Conservation (phyloP, 1,140 invertebrate species). For the Argopecten irradians region DNA sequence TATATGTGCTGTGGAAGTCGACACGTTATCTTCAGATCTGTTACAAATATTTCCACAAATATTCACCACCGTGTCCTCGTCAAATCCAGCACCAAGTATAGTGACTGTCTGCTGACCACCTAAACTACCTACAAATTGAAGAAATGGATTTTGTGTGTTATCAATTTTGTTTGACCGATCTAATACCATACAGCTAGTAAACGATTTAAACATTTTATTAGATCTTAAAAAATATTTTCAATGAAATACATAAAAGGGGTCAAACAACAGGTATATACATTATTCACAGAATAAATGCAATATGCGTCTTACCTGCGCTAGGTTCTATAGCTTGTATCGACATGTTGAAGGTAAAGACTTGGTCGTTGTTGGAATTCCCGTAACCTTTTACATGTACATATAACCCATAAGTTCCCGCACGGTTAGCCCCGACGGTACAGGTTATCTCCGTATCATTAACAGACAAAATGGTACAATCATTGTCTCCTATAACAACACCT, state of each 20-base stretch:
- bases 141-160: neutral
- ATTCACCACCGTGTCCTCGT: slow-evolving; percentile 48
- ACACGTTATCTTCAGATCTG: slow-evolving; percentile 14
- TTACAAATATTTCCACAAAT: slow-evolving; percentile 60
- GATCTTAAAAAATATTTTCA: too few species aligned
- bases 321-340: slow-evolving; percentile 49
- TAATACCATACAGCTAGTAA: too few species aligned
- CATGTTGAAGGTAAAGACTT: slow-evolving; percentile 59
- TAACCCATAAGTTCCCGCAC: slow-evolving; percentile 51
- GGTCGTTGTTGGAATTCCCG: slow-evolving; percentile 53
- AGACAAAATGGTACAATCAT: slow-evolving; percentile 47
- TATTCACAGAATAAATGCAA: too few species aligned
- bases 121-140: slow-evolving; percentile 55
- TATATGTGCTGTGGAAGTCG: slow-evolving; percentile 46
- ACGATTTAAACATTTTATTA: too few species aligned
- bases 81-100: slow-evolving; percentile 67
- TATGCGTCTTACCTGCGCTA: slow-evolving; percentile 53
- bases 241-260: too few species aligned
- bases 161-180: too few species aligned
- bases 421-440: slow-evolving; percentile 55
- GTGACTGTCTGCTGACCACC: slow-evolving; percentile 64
- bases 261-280: too few species aligned
- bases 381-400: slow-evolving; percentile 48
- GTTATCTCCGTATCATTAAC: slow-evolving; percentile 43
- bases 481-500: slow-evolving; percentile 53